Evolutionary conservation across 1,140 invertebrate species (phyloP), one percentile per base, ranked within the genome.

Genomic region (Philotrypesis tridentata): DNA sequence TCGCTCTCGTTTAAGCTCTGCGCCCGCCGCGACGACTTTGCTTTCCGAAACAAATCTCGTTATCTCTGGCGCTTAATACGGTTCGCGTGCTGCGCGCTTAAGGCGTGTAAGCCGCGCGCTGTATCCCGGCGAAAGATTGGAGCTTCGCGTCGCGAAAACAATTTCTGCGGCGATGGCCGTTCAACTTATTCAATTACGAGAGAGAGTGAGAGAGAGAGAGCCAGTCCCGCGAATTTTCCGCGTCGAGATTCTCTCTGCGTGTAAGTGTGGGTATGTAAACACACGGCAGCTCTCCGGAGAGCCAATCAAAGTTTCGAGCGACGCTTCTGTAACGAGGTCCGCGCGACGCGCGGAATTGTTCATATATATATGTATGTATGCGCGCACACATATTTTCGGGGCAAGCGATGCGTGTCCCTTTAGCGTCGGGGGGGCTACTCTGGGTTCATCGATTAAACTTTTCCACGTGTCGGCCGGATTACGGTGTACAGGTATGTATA

Each of bases 181-280:
- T 23, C 23, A 72, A 73, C 60, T 73, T 73, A 73, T 63, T 72
- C 70, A 80, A 80, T 80, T 80, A 65, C 6, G n/a, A n/a, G n/a
- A n/a, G n/a, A n/a, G n/a, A n/a, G n/a, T n/a, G n/a, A n/a, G n/a
- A n/a, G n/a, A n/a, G n/a, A n/a, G n/a, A n/a, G 14, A 63, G 78
- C 27, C 55, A 65, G 73, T 80, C 43, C 29, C 25, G 31, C 17
- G 14, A 71, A 72, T 27, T 61, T 55, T 17, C n/a, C 48, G 21
- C 21, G 9, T 37, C n/a, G n/a, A n/a, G n/a, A n/a, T n/a, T n/a
- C n/a, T n/a, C n/a, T n/a, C n/a, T n/a, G 40, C 40, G 40, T 14
- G 40, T 11, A 43, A 14, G 12, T 1, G 40, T 4, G 48, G 21
- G 33, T 37, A 9, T n/a, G 17, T 48, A 55, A n/a, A 17, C 21